A percentile compares a stretch with the other conserved stretches of the same genome.
Conservation (phyloP, 2,888 invertebrate species). For the Diarsia brunnea region DNA sequence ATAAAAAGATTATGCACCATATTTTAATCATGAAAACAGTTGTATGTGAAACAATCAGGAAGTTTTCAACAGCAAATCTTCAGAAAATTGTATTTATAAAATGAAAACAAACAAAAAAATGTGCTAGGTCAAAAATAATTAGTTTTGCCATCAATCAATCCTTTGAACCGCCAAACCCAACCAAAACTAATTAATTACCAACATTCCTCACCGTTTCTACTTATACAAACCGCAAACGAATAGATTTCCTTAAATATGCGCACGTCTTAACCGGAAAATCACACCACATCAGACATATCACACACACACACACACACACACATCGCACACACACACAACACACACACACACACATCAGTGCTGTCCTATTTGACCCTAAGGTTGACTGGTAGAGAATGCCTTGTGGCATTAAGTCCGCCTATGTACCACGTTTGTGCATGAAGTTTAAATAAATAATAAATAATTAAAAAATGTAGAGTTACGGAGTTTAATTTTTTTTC, state of each 20-base stretch:
- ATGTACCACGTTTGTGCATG: no score
- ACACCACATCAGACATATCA: no score
- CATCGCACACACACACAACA: no score
- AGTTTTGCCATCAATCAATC: background rate
- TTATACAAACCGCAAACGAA: slow-evolving; percentile 11
- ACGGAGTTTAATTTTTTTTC: slow-evolving; percentile 33
- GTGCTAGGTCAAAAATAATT: background rate
- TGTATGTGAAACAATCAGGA: background rate
- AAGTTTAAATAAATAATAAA: no score
- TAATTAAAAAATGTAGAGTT: slow-evolving; percentile 46
- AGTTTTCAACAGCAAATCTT: background rate
- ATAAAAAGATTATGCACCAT: background rate
- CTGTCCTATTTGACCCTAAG: no score
- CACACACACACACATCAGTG: no score
- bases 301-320: no score
- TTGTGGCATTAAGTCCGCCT: no score
- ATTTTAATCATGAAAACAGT: background rate
- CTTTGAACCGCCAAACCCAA: background rate
- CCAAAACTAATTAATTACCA: background rate
- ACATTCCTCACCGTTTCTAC: background rate
- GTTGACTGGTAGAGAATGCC: no score
- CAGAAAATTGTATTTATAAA: background rate
- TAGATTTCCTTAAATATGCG: slow-evolving; percentile 31
- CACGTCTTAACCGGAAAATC: slow-evolving; percentile 6
- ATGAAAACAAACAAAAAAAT: background rate